These are phyloP conservation scores for Drosophila fungiperda DNA, from an alignment of 2,888 invertebrate genomes.

Conservation along the genomic window DNA sequence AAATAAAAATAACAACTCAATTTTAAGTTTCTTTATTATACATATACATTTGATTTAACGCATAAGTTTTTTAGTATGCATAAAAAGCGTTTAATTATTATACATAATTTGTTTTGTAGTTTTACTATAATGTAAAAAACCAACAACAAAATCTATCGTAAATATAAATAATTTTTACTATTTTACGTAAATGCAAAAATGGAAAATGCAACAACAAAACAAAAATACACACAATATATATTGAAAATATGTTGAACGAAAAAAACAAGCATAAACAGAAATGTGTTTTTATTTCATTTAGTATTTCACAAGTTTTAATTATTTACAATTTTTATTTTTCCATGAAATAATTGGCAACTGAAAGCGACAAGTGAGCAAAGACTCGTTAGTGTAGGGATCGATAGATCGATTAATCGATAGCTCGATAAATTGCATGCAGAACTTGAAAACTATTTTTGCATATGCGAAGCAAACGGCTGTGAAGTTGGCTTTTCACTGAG, in stretches of 20 bases:
- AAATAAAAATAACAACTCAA: slow-evolving; percentile 26
- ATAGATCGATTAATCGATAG: slow-evolving; percentile 29
- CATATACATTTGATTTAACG: slow-evolving; percentile 38
- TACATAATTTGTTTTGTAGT: slow-evolving; percentile 73
- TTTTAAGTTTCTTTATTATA: slow-evolving; percentile 47
- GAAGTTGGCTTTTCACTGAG: slow-evolving; percentile 70
- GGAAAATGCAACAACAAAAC: slow-evolving; percentile 50
- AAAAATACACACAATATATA: slow-evolving; percentile 65
- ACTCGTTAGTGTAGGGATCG: slow-evolving; percentile 57
- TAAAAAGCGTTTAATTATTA: slow-evolving; percentile 53
- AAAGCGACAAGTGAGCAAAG: slow-evolving; percentile 52
- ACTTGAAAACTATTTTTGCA: slow-evolving; percentile 51
- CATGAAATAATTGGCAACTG: slow-evolving; percentile 9
- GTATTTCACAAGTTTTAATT: slow-evolving; percentile 15
- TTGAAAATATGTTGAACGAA: slow-evolving; percentile 69
- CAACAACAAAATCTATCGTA: slow-evolving; percentile 45
- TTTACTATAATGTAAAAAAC: slow-evolving; percentile 61
- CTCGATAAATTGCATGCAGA: slow-evolving; percentile 29
- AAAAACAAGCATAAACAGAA: slow-evolving; percentile 57
- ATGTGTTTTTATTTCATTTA: slow-evolving; percentile 59
- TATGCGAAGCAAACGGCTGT: slow-evolving; percentile 72
- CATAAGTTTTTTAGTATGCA: slow-evolving; percentile 42
- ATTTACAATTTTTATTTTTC: slow-evolving; percentile 12
- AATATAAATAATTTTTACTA: slow-evolving; percentile 63
- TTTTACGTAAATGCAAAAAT: slow-evolving; percentile 56